A percentile compares a stretch with the other conserved stretches of the same genome.
Conservation (phyloP, 2,888 invertebrate genomes). For the Meiosimyza decipiens region DNA sequence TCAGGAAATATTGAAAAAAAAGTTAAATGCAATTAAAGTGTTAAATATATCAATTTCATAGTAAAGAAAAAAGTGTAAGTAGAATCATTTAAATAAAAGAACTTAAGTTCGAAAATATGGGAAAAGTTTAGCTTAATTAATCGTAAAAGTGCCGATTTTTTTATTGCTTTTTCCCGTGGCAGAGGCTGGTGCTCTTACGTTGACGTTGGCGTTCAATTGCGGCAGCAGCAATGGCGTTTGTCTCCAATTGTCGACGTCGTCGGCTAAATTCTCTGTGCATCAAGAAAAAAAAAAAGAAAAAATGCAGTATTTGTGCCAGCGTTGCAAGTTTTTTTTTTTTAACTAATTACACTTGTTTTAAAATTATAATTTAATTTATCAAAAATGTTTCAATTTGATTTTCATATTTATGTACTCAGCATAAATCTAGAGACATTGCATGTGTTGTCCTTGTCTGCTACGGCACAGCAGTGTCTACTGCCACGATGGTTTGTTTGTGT, state of each 20-base stretch:
- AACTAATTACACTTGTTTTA: slow-evolving; percentile 11
- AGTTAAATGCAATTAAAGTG: slow-evolving; percentile 7
- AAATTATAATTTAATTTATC: slow-evolving; percentile 13
- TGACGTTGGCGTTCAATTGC: slow-evolving; percentile 19
- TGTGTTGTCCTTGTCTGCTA: slow-evolving; percentile 15
- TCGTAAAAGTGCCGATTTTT: slow-evolving; percentile 29
- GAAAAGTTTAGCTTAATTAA: background rate
- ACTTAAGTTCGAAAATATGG: background rate
- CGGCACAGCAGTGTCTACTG: no score
- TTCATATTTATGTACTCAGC: slow-evolving; percentile 10
- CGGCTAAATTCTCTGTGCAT: no score
- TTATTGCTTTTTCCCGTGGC: slow-evolving; percentile 34
- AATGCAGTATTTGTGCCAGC: slow-evolving; percentile 21
- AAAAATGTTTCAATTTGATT: slow-evolving; percentile 12
- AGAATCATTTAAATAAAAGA: slow-evolving; percentile 8
- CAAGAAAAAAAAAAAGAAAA: background rate
- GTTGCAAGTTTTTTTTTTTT: slow-evolving; percentile 43
- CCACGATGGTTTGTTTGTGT: no score
- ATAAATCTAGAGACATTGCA: background rate
- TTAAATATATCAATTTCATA: slow-evolving; percentile 14
- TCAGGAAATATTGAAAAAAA: background rate
- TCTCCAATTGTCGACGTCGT: slow-evolving; percentile 1
- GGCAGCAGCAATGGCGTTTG: slow-evolving; percentile 26
- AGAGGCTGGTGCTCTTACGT: slow-evolving; percentile 19
- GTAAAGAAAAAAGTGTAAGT: slow-evolving; percentile 34